phyloP scores from a whole-genome alignment of 2,113 vertebrate genomes.

The Tetrax tetrax region DNA sequence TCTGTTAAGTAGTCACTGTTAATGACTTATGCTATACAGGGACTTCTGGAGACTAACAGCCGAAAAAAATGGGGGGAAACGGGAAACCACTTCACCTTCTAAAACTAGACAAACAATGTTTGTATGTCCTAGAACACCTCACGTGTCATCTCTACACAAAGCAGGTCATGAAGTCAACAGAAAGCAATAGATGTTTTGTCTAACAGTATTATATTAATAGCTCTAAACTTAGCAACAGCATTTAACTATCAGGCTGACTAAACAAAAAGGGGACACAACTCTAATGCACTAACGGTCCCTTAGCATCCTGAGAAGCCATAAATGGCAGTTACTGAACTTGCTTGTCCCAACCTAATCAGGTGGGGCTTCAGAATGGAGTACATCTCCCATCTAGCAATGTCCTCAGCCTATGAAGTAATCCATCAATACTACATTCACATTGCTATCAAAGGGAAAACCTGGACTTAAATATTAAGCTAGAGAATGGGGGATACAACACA shows the following conservation, averaged over 20 bases:
- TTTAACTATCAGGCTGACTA: neutral
- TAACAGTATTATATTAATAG: neutral
- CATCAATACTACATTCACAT: neutral
- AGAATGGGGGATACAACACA: neutral
- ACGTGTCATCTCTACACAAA: neutral
- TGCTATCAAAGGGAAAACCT: neutral
- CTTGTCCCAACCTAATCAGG: neutral
- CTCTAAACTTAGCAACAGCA: neutral
- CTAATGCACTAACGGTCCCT: neutral
- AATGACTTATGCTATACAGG: neutral
- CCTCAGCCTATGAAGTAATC: neutral
- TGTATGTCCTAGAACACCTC: neutral
- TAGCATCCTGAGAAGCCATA: neutral
- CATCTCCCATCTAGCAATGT: neutral
- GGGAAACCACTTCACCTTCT: neutral
- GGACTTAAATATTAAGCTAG: neutral
- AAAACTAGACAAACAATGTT: neutral
- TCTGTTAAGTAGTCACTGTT: neutral
- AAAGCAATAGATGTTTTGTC: neutral
- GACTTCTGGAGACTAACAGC: neutral
- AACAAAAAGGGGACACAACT: neutral
- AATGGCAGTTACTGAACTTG: neutral
- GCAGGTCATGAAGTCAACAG: neutral
- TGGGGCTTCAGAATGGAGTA: neutral
- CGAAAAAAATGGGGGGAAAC: neutral